Evolutionary conservation across 2,113 vertebrate species (phyloP).

Genomic region (Panthera leo): DNA sequence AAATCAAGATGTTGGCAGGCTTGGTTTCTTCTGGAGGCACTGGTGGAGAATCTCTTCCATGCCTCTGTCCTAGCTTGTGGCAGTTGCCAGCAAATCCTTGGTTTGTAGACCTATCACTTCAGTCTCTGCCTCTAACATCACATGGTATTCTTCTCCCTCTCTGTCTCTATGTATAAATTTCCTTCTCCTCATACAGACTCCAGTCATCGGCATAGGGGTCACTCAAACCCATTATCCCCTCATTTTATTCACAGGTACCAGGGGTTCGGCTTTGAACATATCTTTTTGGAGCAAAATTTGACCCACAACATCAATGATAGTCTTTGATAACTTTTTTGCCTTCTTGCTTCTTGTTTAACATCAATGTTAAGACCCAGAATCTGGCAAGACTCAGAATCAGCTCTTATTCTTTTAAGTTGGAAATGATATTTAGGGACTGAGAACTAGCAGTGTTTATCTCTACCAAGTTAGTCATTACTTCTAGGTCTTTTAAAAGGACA

Average conservation of each 20-base stretch:
- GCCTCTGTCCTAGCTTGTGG: background rate
- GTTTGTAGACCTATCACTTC: rapidly evolving
- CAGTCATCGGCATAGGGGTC: background rate
- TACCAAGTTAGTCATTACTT: background rate
- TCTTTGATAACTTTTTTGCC: background rate
- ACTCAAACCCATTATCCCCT: background rate
- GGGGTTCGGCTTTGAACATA: background rate
- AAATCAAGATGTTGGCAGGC: background rate
- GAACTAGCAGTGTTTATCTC: background rate
- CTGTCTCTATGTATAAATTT: background rate
- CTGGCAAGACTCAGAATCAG: background rate
- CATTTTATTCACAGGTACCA: background rate
- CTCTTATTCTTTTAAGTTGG: background rate
- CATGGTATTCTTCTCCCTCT: background rate
- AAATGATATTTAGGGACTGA: background rate
- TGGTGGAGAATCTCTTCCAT: background rate
- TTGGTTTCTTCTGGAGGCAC: background rate
- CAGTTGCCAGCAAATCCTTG: background rate
- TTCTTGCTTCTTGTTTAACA: background rate
- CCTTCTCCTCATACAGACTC: background rate
- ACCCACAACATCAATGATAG: background rate
- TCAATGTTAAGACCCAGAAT: background rate
- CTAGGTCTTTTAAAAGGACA: background rate
- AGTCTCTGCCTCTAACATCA: background rate
- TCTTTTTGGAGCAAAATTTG: background rate